Evolutionary conservation across 2,797 vertebrate species (phyloP).

Genomic region (Periparus ater): DNA sequence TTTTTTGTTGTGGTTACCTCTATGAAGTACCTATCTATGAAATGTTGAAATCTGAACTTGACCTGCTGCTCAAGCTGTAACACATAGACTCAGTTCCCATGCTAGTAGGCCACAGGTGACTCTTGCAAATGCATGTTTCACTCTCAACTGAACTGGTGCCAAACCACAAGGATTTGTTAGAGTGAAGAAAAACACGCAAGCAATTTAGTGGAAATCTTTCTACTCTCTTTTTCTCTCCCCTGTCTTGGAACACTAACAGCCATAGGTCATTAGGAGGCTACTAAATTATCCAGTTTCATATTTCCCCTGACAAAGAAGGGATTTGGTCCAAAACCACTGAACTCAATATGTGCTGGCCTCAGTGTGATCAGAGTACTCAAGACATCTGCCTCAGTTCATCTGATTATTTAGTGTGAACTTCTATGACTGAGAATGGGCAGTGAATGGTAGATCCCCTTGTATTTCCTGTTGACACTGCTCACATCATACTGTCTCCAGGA

Average conservation of each 20-base stretch:
- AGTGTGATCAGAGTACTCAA: background rate
- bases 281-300: background rate
- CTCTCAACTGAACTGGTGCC: background rate
- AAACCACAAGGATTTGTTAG: background rate
- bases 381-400: background rate
- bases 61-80: background rate
- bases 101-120: background rate
- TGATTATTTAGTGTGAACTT: background rate
- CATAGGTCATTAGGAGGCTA: background rate
- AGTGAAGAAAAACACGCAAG: background rate
- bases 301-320: background rate
- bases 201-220: background rate
- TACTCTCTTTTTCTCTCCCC: background rate
- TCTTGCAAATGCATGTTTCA: background rate
- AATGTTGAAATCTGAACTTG: background rate
- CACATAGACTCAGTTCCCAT: background rate
- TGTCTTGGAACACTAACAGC: background rate
- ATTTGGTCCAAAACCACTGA: background rate
- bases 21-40: background rate
- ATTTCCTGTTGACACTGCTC: background rate
- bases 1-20: background rate
- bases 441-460: background rate
- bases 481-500: accelerated
- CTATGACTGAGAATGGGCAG: background rate
- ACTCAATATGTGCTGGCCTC: background rate